phyloP scores from a whole-genome alignment of 92 coral and sea anemone genomes.

The Umimayanthus chanpuru region DNA sequence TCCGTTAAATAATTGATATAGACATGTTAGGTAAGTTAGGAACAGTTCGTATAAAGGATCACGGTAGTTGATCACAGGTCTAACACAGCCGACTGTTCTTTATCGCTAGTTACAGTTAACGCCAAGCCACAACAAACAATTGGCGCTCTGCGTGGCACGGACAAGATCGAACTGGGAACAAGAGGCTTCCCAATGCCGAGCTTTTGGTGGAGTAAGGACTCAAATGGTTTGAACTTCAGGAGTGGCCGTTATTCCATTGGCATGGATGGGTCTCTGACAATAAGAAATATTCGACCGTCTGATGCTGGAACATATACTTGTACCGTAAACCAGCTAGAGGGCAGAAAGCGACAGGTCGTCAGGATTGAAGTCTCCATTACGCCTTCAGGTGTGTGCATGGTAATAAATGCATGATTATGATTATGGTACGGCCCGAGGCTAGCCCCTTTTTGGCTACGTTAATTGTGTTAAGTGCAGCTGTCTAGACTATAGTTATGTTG shows the following conservation, averaged over 20 bases:
- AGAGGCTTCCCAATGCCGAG: conserved; percentile 25
- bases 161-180: conserved; percentile 4
- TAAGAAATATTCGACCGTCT: conserved; percentile 12
- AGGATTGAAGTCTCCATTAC: conserved; percentile 22
- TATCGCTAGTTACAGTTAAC: not conserved
- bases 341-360: not conserved
- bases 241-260: conserved; percentile 17
- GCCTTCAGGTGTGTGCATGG: conserved; percentile 7
- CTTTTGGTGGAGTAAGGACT: conserved; percentile 16
- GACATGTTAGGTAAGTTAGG: too few relatives aligned
- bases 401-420: too few relatives aligned
- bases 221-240: not conserved
- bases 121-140: conserved; percentile 9
- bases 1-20: too few relatives aligned
- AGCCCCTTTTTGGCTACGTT: too few relatives aligned
- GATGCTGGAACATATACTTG: conserved; percentile 29
- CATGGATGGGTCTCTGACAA: conserved; percentile 21
- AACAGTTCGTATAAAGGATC: too few relatives aligned
- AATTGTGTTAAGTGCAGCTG: too few relatives aligned
- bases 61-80: not conserved
- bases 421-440: too few relatives aligned
- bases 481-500: too few relatives aligned
- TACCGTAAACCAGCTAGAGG: conserved; percentile 3
- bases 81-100: too few relatives aligned
- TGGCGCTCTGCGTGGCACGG: conserved; percentile 9